Percentiles rank a stretch among this genome's conserved stretches.
phyloP scores from a whole-genome alignment of 2,113 vertebrate species.

The Nicator chloris region DNA sequence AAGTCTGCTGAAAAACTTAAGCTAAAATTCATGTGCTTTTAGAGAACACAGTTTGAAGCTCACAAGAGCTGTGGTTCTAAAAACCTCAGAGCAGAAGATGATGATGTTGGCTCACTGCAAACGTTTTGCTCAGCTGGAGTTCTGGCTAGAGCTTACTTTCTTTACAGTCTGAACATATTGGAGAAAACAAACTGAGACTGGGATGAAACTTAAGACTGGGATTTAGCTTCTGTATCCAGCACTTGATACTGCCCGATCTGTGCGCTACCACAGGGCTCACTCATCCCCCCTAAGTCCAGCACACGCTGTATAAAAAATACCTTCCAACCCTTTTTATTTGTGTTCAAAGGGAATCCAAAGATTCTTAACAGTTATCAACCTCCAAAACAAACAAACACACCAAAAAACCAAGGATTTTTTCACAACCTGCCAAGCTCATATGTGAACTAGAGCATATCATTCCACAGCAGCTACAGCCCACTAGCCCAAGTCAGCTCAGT shows the following conservation, averaged over 20 bases:
- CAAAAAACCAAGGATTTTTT: neutral
- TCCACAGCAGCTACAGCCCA: neutral
- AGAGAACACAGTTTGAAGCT: neutral
- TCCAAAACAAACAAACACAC: neutral
- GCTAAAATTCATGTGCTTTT: neutral
- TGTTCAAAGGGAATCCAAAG: neutral
- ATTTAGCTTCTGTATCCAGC: neutral
- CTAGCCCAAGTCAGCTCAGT: neutral
- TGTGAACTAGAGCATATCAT: neutral
- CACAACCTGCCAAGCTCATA: neutral
- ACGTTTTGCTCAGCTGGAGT: neutral
- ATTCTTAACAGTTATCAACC: neutral
- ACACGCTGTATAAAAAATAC: neutral
- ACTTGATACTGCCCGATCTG: neutral
- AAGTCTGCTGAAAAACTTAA: constrained; percentile 1
- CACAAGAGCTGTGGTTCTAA: neutral
- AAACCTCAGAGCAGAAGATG: neutral
- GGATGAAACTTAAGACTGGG: neutral
- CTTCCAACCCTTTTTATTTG: neutral
- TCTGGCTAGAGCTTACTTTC: neutral
- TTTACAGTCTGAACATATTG: neutral
- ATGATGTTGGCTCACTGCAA: neutral
- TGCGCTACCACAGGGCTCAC: neutral
- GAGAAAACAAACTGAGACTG: neutral
- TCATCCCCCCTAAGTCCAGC: neutral